Base-by-base conservation (phyloP, 2,888 invertebrate genomes). In the Agrotis exclamationis region DNA sequence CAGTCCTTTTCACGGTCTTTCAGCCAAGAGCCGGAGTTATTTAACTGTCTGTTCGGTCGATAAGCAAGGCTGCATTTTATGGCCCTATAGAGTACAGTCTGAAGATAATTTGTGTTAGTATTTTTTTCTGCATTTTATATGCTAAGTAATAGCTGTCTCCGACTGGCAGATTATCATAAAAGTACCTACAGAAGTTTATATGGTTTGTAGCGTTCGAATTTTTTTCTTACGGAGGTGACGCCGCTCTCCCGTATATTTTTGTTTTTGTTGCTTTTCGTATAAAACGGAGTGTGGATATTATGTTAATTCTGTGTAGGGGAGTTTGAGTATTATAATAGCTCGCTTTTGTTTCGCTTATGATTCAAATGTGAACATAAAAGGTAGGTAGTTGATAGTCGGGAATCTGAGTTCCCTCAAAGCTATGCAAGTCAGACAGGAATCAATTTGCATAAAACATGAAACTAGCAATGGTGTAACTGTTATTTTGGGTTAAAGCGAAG, bases 41-140 rank as follows among this genome's bases (percentile, higher is more conserved):
- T 84, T 75, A 79, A 76, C 79, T 73, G 70, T 77, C 80, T 80
- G 67, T 64, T 77, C 63, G 65, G 70, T 85, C 86, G 84, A 84
- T 84, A 82, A 85, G 86, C 75, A 68, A 69, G 76, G 82, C 86
- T 84, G 86, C 84, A 84, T 85, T 84, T 84, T 85, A 84, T 84
- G 58, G 82, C 86, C 60, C 75, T 77, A 65, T 33, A 22, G 76
- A 79, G 79, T 76, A 81, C 74, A 79, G 79, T 70, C 50, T 72
- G 63, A 48, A 75, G 74, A 84, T 84, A 84, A 85, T 84, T 84
- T 83, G 84, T 84, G 83, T 85, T 83, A 83, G 79, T 84, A 84
- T 84, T 84, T 84, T 67, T 83, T 84, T 84, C 85, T 84, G 83
- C 85, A 85, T 80, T 84, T 84, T 84, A 84, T 84, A 74, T 73